Conservation (phyloP, 2,797 vertebrate genomes). For the Manis javanica region DNA sequence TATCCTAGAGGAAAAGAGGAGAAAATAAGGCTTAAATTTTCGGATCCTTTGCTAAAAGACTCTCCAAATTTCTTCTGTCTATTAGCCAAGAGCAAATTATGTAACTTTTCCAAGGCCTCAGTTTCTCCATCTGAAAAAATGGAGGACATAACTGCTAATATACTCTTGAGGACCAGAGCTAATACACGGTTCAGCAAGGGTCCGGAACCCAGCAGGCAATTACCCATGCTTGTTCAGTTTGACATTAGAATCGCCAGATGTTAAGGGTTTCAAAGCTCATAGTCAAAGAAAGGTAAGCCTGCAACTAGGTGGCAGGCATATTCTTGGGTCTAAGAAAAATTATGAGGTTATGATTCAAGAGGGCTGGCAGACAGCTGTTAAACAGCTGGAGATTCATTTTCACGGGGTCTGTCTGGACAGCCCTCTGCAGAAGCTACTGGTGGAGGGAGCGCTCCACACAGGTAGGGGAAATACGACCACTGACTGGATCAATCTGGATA, state of each 20-base stretch:
- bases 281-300: not conserved
- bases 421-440: not conserved
- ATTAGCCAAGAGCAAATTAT: not conserved
- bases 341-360: not conserved
- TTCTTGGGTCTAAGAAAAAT: not conserved
- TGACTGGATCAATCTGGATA: not conserved
- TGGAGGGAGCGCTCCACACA: not conserved
- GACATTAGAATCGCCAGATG: not conserved
- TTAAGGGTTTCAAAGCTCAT: not conserved
- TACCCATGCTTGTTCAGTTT: not conserved
- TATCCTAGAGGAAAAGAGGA: constrained; percentile 84
- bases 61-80: not conserved
- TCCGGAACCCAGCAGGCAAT: not conserved
- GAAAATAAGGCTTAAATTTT: not conserved
- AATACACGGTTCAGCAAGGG: not conserved
- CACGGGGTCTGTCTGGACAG: not conserved
- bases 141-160: not conserved
- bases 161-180: not conserved
- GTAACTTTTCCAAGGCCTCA: not conserved
- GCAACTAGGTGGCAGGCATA: not conserved
- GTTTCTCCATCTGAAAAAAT: not conserved
- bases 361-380: not conserved
- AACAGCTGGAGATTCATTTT: not conserved
- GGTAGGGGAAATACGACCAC: not conserved
- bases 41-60: not conserved